phyloP scores from a whole-genome alignment of 1,140 invertebrate genomes.

The Neelides sp. region DNA sequence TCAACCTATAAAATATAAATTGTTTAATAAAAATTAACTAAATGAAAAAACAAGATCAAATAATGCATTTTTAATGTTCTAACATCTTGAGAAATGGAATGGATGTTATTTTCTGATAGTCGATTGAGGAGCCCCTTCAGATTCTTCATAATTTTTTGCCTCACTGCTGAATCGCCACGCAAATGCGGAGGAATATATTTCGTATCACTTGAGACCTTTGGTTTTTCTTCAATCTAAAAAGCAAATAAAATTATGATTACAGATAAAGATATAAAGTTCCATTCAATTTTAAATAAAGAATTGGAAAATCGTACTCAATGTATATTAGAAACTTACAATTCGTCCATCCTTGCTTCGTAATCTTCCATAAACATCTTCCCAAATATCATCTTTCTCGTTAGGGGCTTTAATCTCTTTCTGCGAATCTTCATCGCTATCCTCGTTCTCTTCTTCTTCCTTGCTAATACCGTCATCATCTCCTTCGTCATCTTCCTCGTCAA shows the following conservation, averaged over 20 bases:
- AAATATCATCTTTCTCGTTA: constrained; percentile 36
- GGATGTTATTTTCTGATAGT: constrained; percentile 74
- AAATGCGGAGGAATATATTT: constrained; percentile 75
- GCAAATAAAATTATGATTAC: constrained; percentile 4
- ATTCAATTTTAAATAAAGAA: background rate
- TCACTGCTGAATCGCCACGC: constrained; percentile 41
- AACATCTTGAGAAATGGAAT: constrained; percentile 57
- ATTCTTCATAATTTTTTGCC: constrained; percentile 51
- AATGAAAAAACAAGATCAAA: constrained; percentile 15
- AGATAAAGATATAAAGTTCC: too few species aligned
- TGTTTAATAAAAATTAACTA: background rate
- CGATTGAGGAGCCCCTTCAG: constrained; percentile 80
- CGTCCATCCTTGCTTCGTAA: constrained; percentile 65
- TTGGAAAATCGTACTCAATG: constrained; percentile 4
- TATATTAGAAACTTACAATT: constrained; percentile 43
- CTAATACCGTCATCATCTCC: constrained; percentile 39
- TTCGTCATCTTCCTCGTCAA: constrained; percentile 33
- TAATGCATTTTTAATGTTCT: constrained; percentile 36
- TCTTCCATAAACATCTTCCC: constrained; percentile 91
- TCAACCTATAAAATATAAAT: constrained; percentile 45
- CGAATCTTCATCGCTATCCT: constrained; percentile 16
- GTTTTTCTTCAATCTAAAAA: constrained; percentile 8
- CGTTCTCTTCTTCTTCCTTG: constrained; percentile 24
- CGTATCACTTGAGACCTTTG: background rate
- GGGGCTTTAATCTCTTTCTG: constrained; percentile 3